These are phyloP conservation scores for Ophonus ardosiacus DNA, from an alignment of 2,888 invertebrate genomes.

Conservation along the genomic window DNA sequence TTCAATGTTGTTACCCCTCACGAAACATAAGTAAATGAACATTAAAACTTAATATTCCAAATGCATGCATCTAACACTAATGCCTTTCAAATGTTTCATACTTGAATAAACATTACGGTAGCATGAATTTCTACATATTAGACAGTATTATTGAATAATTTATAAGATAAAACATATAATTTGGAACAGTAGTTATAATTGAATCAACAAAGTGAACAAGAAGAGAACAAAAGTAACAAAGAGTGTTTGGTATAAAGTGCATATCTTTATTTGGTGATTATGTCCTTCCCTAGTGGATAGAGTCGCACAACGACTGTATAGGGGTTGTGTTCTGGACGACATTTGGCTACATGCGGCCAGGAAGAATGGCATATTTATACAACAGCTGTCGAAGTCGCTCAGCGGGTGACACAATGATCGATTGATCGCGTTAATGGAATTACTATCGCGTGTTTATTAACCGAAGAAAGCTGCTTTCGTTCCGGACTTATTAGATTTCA, in stretches of 20 bases:
- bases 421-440: conserved; percentile 54
- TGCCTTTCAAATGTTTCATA: conserved; percentile 14
- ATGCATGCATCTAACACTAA: conserved; percentile 8
- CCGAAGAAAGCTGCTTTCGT: conserved; percentile 40
- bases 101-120: neutral
- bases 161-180: neutral
- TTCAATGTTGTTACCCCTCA: neutral
- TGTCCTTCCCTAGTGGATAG: neutral
- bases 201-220: neutral
- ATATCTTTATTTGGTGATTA: conserved; percentile 54
- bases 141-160: neutral
- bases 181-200: neutral
- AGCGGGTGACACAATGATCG: conserved; percentile 55
- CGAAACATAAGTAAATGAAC: conserved; percentile 7
- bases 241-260: conserved; percentile 3
- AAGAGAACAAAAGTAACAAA: conserved; percentile 37
- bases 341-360: conserved; percentile 13
- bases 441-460: conserved; percentile 58
- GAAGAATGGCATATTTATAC: conserved; percentile 57
- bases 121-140: neutral
- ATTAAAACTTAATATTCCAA: conserved; percentile 32
- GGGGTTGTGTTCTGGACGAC: neutral
- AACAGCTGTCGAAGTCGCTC: conserved; percentile 57
- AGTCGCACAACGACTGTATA: neutral
- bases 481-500: conserved; percentile 25